These are phyloP conservation scores for Peromyscus maniculatus DNA, from an alignment of 2,113 vertebrate genomes.

Conservation along the genomic window DNA sequence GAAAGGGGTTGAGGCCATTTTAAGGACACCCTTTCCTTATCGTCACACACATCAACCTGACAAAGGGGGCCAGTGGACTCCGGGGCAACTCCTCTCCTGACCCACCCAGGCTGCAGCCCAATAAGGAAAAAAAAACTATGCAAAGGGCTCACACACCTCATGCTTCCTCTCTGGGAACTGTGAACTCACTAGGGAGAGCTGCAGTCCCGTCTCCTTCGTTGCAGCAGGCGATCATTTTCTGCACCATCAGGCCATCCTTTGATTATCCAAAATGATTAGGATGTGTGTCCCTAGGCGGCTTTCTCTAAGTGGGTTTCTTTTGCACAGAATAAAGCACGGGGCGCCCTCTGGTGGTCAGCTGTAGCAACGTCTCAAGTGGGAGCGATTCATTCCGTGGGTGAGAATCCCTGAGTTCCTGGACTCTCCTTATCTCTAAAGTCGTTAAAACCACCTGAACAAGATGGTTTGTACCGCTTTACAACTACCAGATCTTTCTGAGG, in stretches of 20 bases:
- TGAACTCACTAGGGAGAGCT: neutral
- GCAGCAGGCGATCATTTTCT: neutral
- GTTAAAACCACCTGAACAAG: neutral
- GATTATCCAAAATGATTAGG: neutral
- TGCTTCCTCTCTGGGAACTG: neutral
- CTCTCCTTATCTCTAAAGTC: neutral
- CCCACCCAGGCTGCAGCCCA: neutral
- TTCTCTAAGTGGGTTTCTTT: neutral
- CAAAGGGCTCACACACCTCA: neutral
- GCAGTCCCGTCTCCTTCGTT: neutral
- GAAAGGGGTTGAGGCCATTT: neutral
- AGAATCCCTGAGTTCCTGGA: neutral
- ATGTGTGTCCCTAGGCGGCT: neutral
- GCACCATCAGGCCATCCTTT: neutral
- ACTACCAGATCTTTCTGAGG: neutral
- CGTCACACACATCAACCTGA: neutral
- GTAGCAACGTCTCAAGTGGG: neutral
- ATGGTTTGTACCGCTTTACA: neutral
- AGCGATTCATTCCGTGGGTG: neutral
- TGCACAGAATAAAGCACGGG: neutral
- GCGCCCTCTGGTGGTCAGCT: slow-evolving; percentile 71
- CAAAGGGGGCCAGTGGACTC: neutral
- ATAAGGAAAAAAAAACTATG: neutral
- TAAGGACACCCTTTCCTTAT: neutral
- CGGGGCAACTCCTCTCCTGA: no score